These are phyloP conservation scores for Drosophila tsacasi DNA, from an alignment of 1,140 invertebrate genomes.

Conservation along the genomic window DNA sequence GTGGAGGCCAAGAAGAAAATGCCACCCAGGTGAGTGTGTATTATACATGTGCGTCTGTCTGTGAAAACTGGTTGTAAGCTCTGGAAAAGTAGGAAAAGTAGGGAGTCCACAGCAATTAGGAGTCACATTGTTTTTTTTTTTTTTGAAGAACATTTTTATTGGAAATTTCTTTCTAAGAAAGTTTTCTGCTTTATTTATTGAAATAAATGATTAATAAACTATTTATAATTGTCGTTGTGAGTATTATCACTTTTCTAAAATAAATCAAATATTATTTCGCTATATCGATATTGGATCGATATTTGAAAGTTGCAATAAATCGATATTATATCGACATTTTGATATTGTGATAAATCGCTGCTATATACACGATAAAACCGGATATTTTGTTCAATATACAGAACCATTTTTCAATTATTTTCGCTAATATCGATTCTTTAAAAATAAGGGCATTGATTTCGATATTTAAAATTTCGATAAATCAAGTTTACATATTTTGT, in stretches of 20 bases:
- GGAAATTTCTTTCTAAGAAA: not conserved
- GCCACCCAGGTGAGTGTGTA: slow-evolving; percentile 86
- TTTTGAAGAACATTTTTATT: not conserved
- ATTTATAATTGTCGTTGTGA: not conserved
- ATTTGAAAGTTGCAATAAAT: not conserved
- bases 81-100: not conserved
- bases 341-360: not conserved
- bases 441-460: not conserved
- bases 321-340: not conserved
- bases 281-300: not conserved
- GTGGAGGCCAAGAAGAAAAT: slow-evolving; percentile 87
- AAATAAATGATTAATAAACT: not conserved
- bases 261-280: not conserved
- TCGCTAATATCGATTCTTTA: not conserved
- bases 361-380: not conserved
- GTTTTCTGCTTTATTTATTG: not conserved
- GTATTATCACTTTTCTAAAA: not conserved
- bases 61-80: not conserved
- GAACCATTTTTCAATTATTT: not conserved
- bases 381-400: not conserved
- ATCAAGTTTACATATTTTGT: not conserved
- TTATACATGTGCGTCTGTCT: not conserved
- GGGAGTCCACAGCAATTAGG: not conserved
- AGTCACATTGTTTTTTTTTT: not conserved
- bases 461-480: not conserved